phyloP scores from a whole-genome alignment of 2,888 invertebrate genomes.

The Erebia epiphron region DNA sequence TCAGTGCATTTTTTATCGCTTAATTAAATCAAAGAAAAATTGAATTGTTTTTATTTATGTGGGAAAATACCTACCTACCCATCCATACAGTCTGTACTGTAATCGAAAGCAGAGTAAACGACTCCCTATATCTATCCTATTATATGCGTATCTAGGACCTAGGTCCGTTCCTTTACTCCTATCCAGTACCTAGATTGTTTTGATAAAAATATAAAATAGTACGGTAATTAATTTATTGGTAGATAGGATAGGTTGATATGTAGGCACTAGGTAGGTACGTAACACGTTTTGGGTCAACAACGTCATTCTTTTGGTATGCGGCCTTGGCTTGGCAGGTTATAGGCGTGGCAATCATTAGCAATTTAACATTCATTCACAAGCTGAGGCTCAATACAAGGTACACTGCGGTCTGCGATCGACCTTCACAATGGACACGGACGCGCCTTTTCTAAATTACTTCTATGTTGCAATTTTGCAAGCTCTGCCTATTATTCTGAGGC shows the following conservation, averaged over 20 bases:
- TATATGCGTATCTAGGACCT: too few species aligned
- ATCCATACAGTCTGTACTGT: too few species aligned
- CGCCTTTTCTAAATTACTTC: too few species aligned
- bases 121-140: too few species aligned
- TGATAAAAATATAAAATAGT: too few species aligned
- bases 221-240: not conserved
- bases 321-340: constrained; percentile 11
- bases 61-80: too few species aligned
- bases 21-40: constrained; percentile 70
- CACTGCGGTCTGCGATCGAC: too few species aligned
- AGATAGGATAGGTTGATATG: not conserved
- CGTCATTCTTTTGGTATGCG: constrained; percentile 11
- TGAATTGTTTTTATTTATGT: constrained; percentile 40
- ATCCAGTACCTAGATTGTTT: too few species aligned
- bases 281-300: not conserved
- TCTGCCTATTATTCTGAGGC: too few species aligned
- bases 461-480: too few species aligned
- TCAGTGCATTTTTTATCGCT: constrained; percentile 76
- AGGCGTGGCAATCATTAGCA: constrained; percentile 4
- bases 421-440: too few species aligned
- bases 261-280: not conserved
- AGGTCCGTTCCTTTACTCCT: not conserved
- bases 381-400: not conserved
- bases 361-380: constrained; percentile 5
- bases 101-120: not conserved